Conservation (phyloP, 2,797 vertebrate genomes). For the Cottoperca gobio region DNA sequence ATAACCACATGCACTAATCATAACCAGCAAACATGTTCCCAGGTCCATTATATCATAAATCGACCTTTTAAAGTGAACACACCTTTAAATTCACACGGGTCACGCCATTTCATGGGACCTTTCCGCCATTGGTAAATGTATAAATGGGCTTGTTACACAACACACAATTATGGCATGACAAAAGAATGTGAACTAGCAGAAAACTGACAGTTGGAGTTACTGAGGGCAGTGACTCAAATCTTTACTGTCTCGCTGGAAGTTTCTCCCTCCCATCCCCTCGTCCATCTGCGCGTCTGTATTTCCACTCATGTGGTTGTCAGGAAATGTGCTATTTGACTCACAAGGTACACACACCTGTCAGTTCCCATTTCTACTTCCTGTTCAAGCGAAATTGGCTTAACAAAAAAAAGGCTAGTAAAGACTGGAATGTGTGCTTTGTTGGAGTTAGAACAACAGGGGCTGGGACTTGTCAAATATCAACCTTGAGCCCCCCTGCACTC, state of each 20-base stretch:
- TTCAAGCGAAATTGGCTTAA: neutral
- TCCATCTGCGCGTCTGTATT: neutral
- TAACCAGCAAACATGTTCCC: neutral
- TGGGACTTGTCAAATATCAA: slow-evolving; percentile 10
- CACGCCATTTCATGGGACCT: no score
- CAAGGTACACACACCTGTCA: neutral
- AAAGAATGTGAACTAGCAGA: neutral
- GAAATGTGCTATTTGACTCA: slow-evolving; percentile 11
- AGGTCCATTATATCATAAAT: neutral
- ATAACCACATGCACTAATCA: neutral
- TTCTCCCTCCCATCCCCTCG: neutral
- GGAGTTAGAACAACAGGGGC: slow-evolving; percentile 20
- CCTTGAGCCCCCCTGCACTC: neutral
- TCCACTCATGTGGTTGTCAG: slow-evolving; percentile 5
- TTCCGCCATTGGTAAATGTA: slow-evolving; percentile 26
- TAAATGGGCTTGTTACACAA: slow-evolving; percentile 34
- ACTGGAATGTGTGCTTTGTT: slow-evolving; percentile 13
- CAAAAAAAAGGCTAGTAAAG: slow-evolving; percentile 18
- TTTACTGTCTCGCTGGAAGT: neutral
- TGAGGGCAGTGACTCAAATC: slow-evolving; percentile 8
- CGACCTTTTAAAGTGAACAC: slow-evolving; percentile 13
- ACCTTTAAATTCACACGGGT: slow-evolving; percentile 1
- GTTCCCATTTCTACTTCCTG: slow-evolving; percentile 44
- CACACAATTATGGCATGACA: neutral
- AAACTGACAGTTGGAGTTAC: neutral